Base-by-base conservation (phyloP, 2,888 invertebrate genomes). In the Eulithis prunata region DNA sequence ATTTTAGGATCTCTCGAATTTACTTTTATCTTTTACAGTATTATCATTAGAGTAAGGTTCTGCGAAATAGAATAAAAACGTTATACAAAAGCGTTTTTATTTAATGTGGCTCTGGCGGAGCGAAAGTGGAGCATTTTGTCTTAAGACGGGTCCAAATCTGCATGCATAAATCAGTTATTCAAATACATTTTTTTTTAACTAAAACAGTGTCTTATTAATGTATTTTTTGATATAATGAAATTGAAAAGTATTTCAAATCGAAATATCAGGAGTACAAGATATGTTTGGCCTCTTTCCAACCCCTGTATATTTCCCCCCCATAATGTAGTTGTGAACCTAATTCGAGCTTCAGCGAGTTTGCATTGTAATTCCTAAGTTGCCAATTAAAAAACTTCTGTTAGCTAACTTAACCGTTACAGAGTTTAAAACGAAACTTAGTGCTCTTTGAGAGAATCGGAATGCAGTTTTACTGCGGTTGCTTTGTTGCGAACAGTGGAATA, bases 1-100 rank as follows among this genome's bases (percentile, higher is more conserved):
- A 87, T 86, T 84, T 82, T 75, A 79, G 54, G 80, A 84, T 81
- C 68, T 78, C 75, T 76, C 72, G 73, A 76, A 80, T 79, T 81
- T 74, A 75, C 72, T 80, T 82, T 76, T 75, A 78, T 67, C 70
- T 75, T 73, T 75, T 69, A 73, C 71, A 53, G 70, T 75, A 71
- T 72, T 69, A 70, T 64, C 71, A 67, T 71, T 68, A 70, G 66
- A 65, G 55, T 54, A 63, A 62, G 56, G 57, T 68, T 68, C 58
- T 54, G 45, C 14, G 58, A 59, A 68, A 66, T 49, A 3, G 21
- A 21, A 49, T 49, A 49, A 49, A 47, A 49, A 47, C 21, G 47
- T 47, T 21, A 49, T n/a, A 13, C 21, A 49, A 41, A 41, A 41
- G 41, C 8, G 41, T 41, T 41, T 32, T 41, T 41, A 41, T 41